Conservation (phyloP, 2,888 invertebrate species). For the Acanthoscelides obtectus region DNA sequence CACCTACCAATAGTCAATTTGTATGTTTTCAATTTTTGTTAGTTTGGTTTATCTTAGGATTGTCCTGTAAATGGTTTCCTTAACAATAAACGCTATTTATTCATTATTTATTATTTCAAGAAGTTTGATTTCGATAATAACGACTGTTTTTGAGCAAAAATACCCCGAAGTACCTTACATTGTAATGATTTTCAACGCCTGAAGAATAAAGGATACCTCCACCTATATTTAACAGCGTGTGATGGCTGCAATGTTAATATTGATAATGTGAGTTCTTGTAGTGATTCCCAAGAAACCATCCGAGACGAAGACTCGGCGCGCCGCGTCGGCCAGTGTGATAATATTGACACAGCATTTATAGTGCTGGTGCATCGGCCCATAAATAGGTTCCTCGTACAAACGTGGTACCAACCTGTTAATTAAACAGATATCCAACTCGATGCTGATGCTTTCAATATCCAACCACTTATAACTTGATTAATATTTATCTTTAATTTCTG, state of each 20-base stretch:
- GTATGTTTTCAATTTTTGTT: too few relatives aligned
- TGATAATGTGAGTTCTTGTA: neutral
- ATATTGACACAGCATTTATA: constrained; percentile 50
- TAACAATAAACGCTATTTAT: too few relatives aligned
- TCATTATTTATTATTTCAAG: too few relatives aligned
- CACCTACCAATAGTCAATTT: too few relatives aligned
- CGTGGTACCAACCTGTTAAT: constrained; percentile 49
- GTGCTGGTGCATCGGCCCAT: constrained; percentile 45
- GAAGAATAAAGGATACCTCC: neutral
- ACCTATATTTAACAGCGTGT: neutral
- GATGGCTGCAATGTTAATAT: neutral
- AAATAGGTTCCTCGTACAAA: constrained; percentile 45
- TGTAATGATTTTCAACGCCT: too few relatives aligned
- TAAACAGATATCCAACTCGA: constrained; percentile 42
- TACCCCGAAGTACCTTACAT: too few relatives aligned
- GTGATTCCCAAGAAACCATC: neutral
- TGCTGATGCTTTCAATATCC: constrained; percentile 32
- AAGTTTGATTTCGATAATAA: too few relatives aligned
- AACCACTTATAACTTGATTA: constrained; percentile 42
- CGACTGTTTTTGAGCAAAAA: too few relatives aligned
- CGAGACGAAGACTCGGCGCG: neutral
- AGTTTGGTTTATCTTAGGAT: too few relatives aligned
- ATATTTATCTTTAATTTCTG: constrained; percentile 39
- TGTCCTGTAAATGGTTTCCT: too few relatives aligned
- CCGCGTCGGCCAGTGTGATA: constrained; percentile 23